Percentiles rank a stretch among this genome's conserved stretches.
These are phyloP conservation scores for Epinephelus moara DNA, from an alignment of 2,113 vertebrate species.

Conservation along the genomic window DNA sequence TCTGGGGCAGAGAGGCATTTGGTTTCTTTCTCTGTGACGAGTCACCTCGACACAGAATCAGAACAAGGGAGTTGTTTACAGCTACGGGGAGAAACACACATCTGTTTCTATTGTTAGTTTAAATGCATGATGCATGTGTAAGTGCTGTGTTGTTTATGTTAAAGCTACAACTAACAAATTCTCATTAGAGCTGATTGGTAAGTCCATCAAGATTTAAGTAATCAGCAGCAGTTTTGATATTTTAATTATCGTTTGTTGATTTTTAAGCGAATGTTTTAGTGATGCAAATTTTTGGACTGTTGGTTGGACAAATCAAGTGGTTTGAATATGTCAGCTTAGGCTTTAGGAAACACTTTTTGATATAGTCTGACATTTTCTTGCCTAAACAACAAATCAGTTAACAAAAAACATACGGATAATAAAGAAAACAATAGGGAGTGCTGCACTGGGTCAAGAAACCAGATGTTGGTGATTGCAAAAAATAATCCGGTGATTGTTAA, in stretches of 20 bases:
- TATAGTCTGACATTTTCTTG: too few relatives aligned
- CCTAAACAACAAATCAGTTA: too few relatives aligned
- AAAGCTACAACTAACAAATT: neutral
- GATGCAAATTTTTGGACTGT: too few relatives aligned
- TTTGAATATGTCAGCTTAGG: too few relatives aligned
- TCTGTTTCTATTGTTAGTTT: slow-evolving; percentile 12
- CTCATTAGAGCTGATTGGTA: neutral
- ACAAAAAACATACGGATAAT: too few relatives aligned
- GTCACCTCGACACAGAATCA: slow-evolving; percentile 34
- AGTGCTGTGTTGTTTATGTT: neutral
- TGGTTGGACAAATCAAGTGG: too few relatives aligned
- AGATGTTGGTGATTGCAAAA: too few relatives aligned
- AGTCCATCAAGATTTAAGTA: neutral
- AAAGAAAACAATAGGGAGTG: too few relatives aligned
- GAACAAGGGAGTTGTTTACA: slow-evolving; percentile 31
- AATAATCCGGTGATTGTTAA: too few relatives aligned
- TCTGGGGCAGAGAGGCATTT: slow-evolving; percentile 55
- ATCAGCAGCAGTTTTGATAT: neutral
- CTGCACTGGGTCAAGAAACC: too few relatives aligned
- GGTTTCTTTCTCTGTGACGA: slow-evolving; percentile 57
- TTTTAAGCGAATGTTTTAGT: neutral
- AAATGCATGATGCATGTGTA: neutral
- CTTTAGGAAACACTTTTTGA: too few relatives aligned
- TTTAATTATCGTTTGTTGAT: neutral
- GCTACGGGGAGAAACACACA: neutral